phyloP scores from a whole-genome alignment of 2,797 vertebrate genomes.

The Protonibea diacanthus region DNA sequence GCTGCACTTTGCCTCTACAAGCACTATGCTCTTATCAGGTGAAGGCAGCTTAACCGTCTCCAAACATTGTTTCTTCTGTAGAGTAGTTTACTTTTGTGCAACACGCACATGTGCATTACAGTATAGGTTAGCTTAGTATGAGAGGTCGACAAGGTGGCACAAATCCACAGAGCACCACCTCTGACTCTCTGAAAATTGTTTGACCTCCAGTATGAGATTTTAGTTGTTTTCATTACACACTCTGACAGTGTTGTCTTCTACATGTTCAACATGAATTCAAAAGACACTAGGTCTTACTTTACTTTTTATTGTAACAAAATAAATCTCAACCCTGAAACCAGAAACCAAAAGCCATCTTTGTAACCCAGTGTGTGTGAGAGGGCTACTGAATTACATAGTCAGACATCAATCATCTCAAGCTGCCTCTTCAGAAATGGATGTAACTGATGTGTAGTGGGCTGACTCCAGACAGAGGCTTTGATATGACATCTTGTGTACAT shows the following conservation, averaged over 20 bases:
- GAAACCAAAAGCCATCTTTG: neutral
- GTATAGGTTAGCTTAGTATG: neutral
- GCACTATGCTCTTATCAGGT: no score
- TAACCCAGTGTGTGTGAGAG: neutral
- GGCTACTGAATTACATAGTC: neutral
- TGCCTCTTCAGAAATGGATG: neutral
- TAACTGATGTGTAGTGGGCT: neutral
- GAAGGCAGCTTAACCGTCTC: no score
- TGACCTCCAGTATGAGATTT: neutral
- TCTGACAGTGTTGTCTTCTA: neutral
- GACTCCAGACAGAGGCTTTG: conserved; percentile 19
- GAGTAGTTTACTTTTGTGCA: neutral
- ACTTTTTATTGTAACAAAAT: neutral
- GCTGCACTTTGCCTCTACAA: no score
- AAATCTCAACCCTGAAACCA: neutral
- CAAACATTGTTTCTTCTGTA: neutral
- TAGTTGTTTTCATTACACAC: neutral
- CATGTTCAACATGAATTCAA: neutral
- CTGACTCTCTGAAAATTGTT: neutral
- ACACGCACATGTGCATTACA: neutral
- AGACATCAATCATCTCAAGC: neutral
- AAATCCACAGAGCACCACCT: neutral
- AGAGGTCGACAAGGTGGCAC: neutral
- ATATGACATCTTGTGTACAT: conserved; percentile 1
- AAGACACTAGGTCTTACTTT: no score